Percentiles rank a stretch among this genome's conserved stretches.
Evolutionary conservation across 2,888 invertebrate species (phyloP).

Genomic region (Anodontia alba): DNA sequence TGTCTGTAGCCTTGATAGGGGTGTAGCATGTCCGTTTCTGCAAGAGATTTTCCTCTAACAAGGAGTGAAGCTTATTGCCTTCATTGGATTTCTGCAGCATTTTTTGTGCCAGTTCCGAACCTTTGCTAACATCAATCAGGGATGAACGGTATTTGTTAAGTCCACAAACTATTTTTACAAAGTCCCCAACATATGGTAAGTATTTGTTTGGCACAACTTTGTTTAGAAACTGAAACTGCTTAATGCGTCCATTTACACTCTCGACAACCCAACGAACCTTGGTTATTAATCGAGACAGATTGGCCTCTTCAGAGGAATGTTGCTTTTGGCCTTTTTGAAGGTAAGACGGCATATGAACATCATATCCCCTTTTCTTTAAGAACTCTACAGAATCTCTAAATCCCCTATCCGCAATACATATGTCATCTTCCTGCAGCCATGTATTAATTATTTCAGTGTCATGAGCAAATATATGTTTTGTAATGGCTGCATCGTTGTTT

Average conservation of each 20-base stretch:
- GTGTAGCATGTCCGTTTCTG: neutral
- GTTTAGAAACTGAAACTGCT: neutral
- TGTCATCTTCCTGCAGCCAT: neutral
- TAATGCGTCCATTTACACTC: neutral
- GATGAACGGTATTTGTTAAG: neutral
- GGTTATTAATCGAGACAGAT: neutral
- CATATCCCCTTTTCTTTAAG: neutral
- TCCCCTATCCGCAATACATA: neutral
- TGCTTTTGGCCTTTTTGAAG: neutral
- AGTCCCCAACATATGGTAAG: neutral
- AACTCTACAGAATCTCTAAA: neutral
- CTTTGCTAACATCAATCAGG: neutral
- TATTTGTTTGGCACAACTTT: neutral
- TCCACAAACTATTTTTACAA: neutral
- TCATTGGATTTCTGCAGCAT: neutral
- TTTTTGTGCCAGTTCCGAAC: neutral
- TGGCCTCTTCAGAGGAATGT: neutral
- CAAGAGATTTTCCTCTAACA: neutral
- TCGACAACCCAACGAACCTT: neutral
- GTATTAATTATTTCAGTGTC: neutral
- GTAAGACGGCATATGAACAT: neutral
- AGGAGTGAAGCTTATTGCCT: neutral
- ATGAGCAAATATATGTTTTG: neutral
- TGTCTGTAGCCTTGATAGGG: neutral
- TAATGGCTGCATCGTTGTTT: neutral